Percentiles rank a stretch among this genome's conserved stretches.
These are phyloP conservation scores for Smittia aterrima DNA, from an alignment of 2,888 invertebrate genomes.

Conservation along the genomic window DNA sequence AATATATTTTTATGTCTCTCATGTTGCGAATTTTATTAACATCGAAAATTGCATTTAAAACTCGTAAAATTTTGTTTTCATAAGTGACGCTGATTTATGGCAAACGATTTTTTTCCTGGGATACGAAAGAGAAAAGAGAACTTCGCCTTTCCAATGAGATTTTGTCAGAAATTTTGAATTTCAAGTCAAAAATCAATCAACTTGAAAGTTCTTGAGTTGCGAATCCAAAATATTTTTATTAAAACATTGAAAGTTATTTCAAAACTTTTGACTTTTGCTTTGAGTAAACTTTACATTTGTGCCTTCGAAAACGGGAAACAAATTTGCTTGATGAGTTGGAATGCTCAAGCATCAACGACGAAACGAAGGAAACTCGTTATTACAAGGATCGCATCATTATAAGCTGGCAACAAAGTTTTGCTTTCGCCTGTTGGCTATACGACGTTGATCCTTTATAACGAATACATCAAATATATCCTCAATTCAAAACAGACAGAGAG, in stretches of 20 bases:
- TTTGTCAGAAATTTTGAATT: no score
- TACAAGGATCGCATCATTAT: background rate
- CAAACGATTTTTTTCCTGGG: background rate
- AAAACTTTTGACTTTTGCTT: no score
- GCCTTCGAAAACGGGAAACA: no score
- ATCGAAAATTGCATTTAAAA: conserved; percentile 15
- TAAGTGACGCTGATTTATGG: background rate
- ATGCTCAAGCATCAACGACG: no score
- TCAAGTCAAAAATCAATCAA: no score
- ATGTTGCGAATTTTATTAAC: conserved; percentile 17
- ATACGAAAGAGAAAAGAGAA: background rate
- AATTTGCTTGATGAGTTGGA: no score
- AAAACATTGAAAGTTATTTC: no score
- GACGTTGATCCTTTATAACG: background rate
- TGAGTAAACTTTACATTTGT: no score
- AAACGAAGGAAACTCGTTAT: background rate
- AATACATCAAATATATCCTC: background rate
- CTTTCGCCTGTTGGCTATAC: background rate
- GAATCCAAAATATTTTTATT: no score
- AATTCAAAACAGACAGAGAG: background rate
- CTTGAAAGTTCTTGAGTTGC: no score
- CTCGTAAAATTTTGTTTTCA: background rate
- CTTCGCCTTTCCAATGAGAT: no score
- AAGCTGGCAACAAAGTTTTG: background rate
- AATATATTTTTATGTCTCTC: background rate